Conservation (phyloP, 2,113 vertebrate genomes). For the Podarcis raffonei region DNA sequence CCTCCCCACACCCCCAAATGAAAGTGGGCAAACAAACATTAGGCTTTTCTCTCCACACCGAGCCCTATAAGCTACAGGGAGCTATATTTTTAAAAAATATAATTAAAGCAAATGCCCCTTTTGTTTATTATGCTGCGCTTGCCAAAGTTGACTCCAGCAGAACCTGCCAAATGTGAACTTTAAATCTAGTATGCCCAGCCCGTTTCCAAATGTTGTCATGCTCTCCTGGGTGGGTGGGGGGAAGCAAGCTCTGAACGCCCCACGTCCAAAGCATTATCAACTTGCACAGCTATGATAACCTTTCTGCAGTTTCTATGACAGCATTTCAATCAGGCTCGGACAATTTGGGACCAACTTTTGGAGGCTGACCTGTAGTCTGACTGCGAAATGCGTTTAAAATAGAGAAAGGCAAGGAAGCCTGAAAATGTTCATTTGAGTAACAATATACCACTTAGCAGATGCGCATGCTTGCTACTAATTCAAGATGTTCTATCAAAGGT, state of each 20-base stretch:
- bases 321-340: neutral
- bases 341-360: neutral
- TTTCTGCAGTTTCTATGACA: slow-evolving; percentile 35
- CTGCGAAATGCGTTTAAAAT: slow-evolving; percentile 19
- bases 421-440: neutral
- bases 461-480: slow-evolving; percentile 13
- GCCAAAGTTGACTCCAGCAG: slow-evolving; percentile 44
- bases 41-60: neutral
- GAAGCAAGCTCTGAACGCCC: neutral
- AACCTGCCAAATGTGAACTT: slow-evolving; percentile 58
- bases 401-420: neutral
- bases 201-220: slow-evolving; percentile 43
- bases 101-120: slow-evolving; percentile 56
- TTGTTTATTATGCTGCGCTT: slow-evolving; percentile 47
- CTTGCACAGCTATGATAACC: neutral
- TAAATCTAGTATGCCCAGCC: slow-evolving; percentile 34
- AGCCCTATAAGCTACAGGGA: slow-evolving; percentile 35
- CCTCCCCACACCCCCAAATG: neutral
- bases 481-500: slow-evolving; percentile 43
- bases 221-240: neutral
- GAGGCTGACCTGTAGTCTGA: neutral
- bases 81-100: slow-evolving; percentile 56
- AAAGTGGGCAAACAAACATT: slow-evolving; percentile 22
- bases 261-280: neutral
- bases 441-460: neutral